These are phyloP conservation scores for Poeciliopsis turneri DNA, from an alignment of 2,797 vertebrate species.

Conservation along the genomic window DNA sequence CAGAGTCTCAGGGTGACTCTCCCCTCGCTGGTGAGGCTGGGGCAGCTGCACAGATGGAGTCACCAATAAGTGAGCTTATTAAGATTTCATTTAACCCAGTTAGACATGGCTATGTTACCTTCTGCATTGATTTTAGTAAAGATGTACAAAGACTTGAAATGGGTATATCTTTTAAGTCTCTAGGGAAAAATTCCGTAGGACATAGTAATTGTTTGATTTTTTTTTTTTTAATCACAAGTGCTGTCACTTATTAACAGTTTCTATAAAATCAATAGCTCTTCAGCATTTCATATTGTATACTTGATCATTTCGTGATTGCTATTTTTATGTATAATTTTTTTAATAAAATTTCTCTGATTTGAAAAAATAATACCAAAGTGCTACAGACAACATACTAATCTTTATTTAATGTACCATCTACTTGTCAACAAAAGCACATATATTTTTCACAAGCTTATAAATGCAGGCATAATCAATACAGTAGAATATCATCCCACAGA, in stretches of 20 bases:
- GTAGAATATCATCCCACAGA: neutral
- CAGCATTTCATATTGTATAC: neutral
- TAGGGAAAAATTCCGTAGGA: neutral
- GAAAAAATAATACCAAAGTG: neutral
- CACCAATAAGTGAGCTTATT: conserved; percentile 55
- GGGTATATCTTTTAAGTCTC: neutral
- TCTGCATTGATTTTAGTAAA: neutral
- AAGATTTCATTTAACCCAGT: neutral
- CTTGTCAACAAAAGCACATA: neutral
- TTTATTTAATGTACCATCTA: neutral
- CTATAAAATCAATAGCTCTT: neutral
- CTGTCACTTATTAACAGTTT: neutral
- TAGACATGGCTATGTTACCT: neutral
- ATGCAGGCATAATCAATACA: neutral
- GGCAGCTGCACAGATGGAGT: conserved; percentile 40
- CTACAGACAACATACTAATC: neutral
- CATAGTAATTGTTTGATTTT: neutral
- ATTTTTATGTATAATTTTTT: neutral
- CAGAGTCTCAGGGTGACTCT: conserved; percentile 24
- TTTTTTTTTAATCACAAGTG: neutral
- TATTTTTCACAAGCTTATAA: neutral
- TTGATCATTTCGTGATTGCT: neutral
- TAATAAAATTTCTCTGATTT: neutral
- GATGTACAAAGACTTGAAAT: neutral
- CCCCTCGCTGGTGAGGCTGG: neutral